These are phyloP conservation scores for Lasiommata megera DNA, from an alignment of 2,888 invertebrate species.

Conservation along the genomic window DNA sequence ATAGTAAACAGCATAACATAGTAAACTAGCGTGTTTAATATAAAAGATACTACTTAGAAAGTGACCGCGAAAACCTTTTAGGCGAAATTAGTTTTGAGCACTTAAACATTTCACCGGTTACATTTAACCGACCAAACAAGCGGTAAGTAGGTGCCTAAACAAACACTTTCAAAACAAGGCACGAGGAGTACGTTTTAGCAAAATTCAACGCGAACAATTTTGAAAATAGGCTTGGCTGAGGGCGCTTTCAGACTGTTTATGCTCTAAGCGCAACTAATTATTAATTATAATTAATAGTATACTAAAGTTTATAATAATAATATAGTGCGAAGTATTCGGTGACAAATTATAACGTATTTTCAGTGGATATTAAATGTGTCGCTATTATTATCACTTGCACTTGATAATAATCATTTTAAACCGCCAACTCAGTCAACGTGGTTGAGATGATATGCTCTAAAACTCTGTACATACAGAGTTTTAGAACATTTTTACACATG, in stretches of 20 bases:
- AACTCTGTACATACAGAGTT: too few relatives aligned
- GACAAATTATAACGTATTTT: too few relatives aligned
- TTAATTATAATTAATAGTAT: neutral
- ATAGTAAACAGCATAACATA: neutral
- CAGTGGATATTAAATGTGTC: too few relatives aligned
- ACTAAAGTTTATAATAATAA: too few relatives aligned
- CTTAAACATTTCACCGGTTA: conserved; percentile 18
- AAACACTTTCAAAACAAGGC: conserved; percentile 41
- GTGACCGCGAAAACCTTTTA: conserved; percentile 19
- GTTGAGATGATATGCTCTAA: too few relatives aligned
- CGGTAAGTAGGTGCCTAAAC: conserved; percentile 33
- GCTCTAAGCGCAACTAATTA: neutral
- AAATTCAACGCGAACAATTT: conserved; percentile 47
- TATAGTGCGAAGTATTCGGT: too few relatives aligned
- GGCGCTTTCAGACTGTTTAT: conserved; percentile 8
- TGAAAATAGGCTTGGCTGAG: conserved; percentile 41
- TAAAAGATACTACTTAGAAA: conserved; percentile 11
- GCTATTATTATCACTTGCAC: too few relatives aligned
- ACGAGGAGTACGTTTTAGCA: conserved; percentile 43
- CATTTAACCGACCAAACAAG: conserved; percentile 35
- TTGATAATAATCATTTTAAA: too few relatives aligned
- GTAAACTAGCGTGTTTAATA: conserved; percentile 3
- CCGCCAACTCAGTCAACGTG: too few relatives aligned
- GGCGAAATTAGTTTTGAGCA: conserved; percentile 13
- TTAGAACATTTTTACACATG: too few relatives aligned